phyloP scores from a whole-genome alignment of 2,797 vertebrate species.

The Iguana delicatissima region DNA sequence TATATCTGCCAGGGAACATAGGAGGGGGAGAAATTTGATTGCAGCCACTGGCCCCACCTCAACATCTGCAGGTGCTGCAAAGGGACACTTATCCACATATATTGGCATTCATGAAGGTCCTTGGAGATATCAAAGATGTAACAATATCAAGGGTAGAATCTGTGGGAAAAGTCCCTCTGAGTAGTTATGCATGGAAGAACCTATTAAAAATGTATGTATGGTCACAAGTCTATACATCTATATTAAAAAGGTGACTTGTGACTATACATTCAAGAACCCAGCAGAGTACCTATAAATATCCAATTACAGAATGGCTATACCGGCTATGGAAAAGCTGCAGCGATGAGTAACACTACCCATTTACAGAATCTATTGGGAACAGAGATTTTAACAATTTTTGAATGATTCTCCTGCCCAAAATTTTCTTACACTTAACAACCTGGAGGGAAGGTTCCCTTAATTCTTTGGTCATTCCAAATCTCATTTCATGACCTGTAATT shows the following conservation, averaged over 20 bases:
- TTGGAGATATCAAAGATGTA: background rate
- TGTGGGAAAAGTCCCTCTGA: background rate
- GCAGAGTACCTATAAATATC: background rate
- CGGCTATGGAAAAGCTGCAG: background rate
- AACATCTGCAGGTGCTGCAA: too few relatives aligned
- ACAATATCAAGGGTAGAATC: background rate
- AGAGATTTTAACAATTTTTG: background rate
- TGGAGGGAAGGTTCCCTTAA: background rate
- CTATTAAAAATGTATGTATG: background rate
- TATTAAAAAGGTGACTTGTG: background rate
- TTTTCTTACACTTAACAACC: slow-evolving; percentile 17
- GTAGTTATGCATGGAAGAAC: background rate
- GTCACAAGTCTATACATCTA: too few relatives aligned
- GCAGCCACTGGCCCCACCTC: too few relatives aligned
- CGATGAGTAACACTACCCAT: background rate
- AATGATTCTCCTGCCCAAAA: background rate
- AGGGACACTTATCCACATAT: too few relatives aligned
- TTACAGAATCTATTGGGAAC: background rate
- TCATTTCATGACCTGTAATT: slow-evolving; percentile 38
- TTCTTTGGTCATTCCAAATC: slow-evolving; percentile 23
- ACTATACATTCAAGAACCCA: background rate
- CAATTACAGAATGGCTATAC: background rate
- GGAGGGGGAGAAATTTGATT: too few relatives aligned
- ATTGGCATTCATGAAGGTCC: too few relatives aligned
- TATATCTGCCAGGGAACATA: too few relatives aligned